Base-by-base conservation (phyloP, 2,888 invertebrate genomes). In the Limulus polyphemus region DNA sequence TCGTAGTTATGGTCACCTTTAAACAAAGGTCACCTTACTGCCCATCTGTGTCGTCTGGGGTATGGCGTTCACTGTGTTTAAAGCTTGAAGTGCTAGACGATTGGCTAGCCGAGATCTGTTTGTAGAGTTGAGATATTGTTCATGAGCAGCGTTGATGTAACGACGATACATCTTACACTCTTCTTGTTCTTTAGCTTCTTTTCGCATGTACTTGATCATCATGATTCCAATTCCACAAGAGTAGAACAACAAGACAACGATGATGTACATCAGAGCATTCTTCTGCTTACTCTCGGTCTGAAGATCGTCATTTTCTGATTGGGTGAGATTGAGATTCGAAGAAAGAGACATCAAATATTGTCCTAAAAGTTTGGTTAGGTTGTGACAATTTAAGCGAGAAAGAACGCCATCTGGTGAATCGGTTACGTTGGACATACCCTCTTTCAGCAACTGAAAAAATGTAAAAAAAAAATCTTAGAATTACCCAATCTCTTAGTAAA, bases 161-260 rank as follows among this genome's bases (percentile, higher is more conserved):
- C 73, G 70, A 56, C 73, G 72, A 64, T 74, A 75, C 58, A 71
- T 65, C 67, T 73, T 74, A 58, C 72, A 72, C 63, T 76, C 75
- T 62, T 74, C 73, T 60, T 74, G 72, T 58, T 76, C 71, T 56
- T 69, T 63, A 47, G 67, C 67, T 57, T 71, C 71, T 59, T 67
- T 65, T 47, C 68, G 57, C 68, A 71, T 71, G 62, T 71, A 71
- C 60, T 70, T 71, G 49, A 70, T 69, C 70, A 71, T 71, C 70
- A 71, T 71, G 57, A 71, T 63, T 11, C 70, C 71, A 54, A 71
- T 71, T 16, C 70, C 71, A 61, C 69, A 68, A 16, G 71, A 70
- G 61, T 71, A 71, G 65, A 71, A 71, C 49, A 69, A 65, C 16
- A 71, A 62, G 10, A 71, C 71, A 12, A 71, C 70, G n/a, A 71